phyloP scores from a whole-genome alignment of 2,888 invertebrate genomes.

The Polyommatus iphigenia region DNA sequence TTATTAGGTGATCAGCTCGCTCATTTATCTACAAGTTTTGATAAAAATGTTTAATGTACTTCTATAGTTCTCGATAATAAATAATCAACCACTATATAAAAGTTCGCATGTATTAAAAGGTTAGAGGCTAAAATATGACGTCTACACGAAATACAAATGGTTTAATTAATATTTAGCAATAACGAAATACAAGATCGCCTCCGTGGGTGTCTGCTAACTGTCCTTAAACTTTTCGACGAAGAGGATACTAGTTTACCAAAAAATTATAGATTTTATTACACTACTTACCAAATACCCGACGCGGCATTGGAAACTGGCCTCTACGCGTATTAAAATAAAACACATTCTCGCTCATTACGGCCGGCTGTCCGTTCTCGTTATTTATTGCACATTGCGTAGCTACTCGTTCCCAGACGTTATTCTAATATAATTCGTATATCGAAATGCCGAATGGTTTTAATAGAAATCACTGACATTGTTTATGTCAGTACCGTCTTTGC shows the following conservation, averaged over 20 bases:
- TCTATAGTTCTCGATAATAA: not conserved
- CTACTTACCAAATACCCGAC: conserved; percentile 50
- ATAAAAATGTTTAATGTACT: no score
- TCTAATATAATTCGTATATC: conserved; percentile 70
- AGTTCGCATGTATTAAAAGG: not conserved
- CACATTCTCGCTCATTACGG: conserved; percentile 44
- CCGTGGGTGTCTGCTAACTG: conserved; percentile 41
- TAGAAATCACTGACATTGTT: conserved; percentile 78
- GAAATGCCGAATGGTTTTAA: conserved; percentile 73
- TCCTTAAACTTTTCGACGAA: conserved; percentile 64
- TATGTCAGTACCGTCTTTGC: conserved; percentile 64
- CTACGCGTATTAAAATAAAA: conserved; percentile 45
- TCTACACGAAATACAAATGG: not conserved
- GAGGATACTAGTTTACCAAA: conserved; percentile 59
- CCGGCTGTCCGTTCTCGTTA: conserved; percentile 53
- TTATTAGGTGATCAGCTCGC: no score
- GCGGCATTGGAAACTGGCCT: conserved; percentile 44
- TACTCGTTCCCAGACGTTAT: conserved; percentile 68
- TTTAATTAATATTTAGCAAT: conserved; percentile 36
- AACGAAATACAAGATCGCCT: conserved; percentile 35
- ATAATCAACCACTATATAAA: not conserved
- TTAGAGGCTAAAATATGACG: not conserved
- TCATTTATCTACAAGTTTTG: no score
- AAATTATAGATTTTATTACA: conserved; percentile 54
- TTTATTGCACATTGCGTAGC: conserved; percentile 74